A percentile compares a stretch with the other conserved stretches of the same genome.
These are phyloP conservation scores for Aramus guarauna DNA, from an alignment of 2,113 vertebrate genomes.

Conservation along the genomic window DNA sequence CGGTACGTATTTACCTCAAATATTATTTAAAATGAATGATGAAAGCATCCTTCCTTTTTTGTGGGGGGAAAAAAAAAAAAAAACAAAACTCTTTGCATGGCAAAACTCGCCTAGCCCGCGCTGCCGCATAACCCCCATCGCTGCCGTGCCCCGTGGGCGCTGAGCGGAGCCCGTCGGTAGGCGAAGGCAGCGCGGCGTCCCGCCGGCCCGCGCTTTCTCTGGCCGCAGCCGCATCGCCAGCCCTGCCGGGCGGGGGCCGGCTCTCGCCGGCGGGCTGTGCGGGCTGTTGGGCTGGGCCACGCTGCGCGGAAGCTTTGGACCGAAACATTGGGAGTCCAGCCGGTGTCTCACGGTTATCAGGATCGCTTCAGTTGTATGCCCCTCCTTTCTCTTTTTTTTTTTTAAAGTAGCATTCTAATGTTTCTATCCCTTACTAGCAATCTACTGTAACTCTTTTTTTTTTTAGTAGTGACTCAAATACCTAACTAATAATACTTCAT, in stretches of 20 bases:
- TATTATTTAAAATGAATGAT: background rate
- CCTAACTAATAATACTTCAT: background rate
- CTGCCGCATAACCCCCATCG: accelerated
- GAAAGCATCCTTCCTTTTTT: background rate
- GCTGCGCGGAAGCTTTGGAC: accelerated
- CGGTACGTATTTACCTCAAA: accelerated
- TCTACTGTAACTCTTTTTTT: background rate
- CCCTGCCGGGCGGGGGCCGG: background rate
- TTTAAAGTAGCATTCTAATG: accelerated
- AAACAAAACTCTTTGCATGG: too few species aligned
- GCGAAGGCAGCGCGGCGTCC: accelerated
- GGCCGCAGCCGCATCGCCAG: accelerated
- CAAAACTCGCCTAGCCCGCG: accelerated
- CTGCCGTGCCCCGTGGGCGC: accelerated
- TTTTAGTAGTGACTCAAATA: background rate
- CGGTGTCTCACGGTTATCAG: accelerated
- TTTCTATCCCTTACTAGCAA: accelerated
- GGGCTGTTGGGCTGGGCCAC: background rate
- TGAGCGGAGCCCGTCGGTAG: accelerated
- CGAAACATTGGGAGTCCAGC: accelerated
- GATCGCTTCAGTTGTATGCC: background rate
- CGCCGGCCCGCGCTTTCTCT: accelerated
- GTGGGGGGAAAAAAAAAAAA: too few species aligned
- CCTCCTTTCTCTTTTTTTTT: background rate
- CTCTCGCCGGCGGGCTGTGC: too few species aligned